Evolutionary conservation across 1,140 invertebrate species (phyloP), one percentile per base, ranked within the genome.

Genomic region (Drosophila pseudoananassae): DNA sequence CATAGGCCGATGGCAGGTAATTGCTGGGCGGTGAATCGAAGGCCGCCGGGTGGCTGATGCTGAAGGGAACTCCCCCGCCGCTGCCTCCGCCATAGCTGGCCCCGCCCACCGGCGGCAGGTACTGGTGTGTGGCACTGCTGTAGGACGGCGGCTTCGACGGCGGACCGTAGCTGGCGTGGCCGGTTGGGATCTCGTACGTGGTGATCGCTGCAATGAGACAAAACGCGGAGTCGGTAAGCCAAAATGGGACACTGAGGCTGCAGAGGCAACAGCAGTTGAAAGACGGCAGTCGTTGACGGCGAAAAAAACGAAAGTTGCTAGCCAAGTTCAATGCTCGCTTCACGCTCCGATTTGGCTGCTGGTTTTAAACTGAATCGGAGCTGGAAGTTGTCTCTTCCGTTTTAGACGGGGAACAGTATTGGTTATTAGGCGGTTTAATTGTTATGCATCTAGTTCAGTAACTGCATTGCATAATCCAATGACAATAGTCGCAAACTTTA

Each of bases 121-220:
- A 91, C 40, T 91, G 90, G 54, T 91, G 90, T 38, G 90, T 90
- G 57, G 88, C 90, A 36, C 90, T 91, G 71, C 88, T 91, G 38
- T 79, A 91, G 9, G 78, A 59, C 45, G 90, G 90, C 14, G 90
- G 84, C 66, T 91, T 91, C 17, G 90, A 91, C 53, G 90, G 90
- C 49, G 90, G 90, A 5, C 90, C 90, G 36, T 91, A 91, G 74
- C 66, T 91, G 51, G 74, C 50, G 20, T 91, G 90, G 36, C 88
- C 90, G 43, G 56, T 76, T 31, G 90, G 90, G 57, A 91, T 91
- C 64, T 91, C 90, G 64, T 91, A 91, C 14, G 88, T 88, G 49
- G 90, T 91, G 60, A 91, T 91, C 27, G 82, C 90, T 91, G 74
- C 52, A 81, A 90, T 38, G 59, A 75, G 49, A 46, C 17, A 53